Evolutionary conservation across 1,140 invertebrate species (phyloP), one percentile per base, ranked within the genome.

Genomic region (Parapsyche elsis): DNA sequence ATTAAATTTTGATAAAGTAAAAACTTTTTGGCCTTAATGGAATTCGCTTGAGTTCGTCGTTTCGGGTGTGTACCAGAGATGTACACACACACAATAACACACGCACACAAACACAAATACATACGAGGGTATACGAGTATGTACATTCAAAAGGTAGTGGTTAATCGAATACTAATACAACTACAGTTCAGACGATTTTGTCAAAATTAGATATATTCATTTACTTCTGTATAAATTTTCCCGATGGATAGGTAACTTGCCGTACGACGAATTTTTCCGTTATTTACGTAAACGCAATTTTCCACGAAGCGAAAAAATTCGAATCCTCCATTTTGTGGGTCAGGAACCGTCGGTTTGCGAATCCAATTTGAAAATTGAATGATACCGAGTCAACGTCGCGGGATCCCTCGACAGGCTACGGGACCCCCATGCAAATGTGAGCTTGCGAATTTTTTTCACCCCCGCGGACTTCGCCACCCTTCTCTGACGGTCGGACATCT

Each of bases 1-100:
- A 81, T 79, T 79, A 81, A 81, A 79, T 81, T 76, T 81, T 79
- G 71, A 81, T 79, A 76, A 45, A 53, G 76, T 71, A 67, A 45
- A 79, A 81, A 81, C 45, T 79, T 81, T 59, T 16, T 61, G 30
- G 75, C 53, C 46, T 75, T 46, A 46, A 75, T 46, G 71, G 71
- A 73, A 75, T 75, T 75, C 73, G 73, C 73, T 75, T 57, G 44
- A 73, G 45, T 49, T 46, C 71, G 16, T 46, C 71, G 38, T 49
- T 53, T 14, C 16, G 49, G 16, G 49, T 53, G 16, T 53, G 16
- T 53, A 12, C 12, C 2, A 38, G 7, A 38, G 30, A 38, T 38
- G 30, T 38, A 38, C 30, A 7, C 7, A 38, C 7, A 38, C 30
- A 38, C 30, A 38, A 38, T 7, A 19, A 53, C 49, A 53, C 49